Base-by-base conservation (phyloP, 1,140 invertebrate species). In the Pseudomyrmex cubaensis region DNA sequence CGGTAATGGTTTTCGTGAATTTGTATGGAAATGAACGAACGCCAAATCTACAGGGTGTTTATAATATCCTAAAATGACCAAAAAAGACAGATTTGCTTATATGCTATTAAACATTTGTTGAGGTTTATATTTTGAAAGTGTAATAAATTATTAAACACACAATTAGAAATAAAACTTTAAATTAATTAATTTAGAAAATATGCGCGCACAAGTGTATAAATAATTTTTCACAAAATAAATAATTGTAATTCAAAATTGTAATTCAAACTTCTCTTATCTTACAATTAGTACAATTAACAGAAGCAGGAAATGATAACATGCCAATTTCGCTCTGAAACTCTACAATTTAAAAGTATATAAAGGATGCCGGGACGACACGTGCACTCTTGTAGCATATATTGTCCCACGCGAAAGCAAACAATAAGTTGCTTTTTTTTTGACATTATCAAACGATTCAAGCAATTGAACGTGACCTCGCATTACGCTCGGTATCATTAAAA, bases 1-100 rank as follows among this genome's bases (percentile, higher is more conserved):
- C 62, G 82, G 85, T 74, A 59, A 84, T 86, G 73, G 72, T 48
- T 69, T 82, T 90, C 85, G 86, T 84, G 73, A 64, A 17, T 83
- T 62, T 52, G 73, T 77, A 88, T 90, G 84, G 61, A 89, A 80
- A 88, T 35, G 48, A 69, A 66, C 50, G 50, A 35, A 35, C 7
- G 46, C 35, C 25, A 25, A 67, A 69, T 64, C 15, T 50, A 22
- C 8, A 35, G 35, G n/a, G 2, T 50, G 48, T 15, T 59, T 54
- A 20, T n/a, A 22, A 50, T 22, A 48, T 48, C 4, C 2, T 50
- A 25, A 80, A 17, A 72, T 25, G 35, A 48, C 13, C n/a, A 17
- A 76, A 15, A 15, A 64, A 76, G 17, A 10, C 56, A 57, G 59
- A 10, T 61, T 54, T 44, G 48, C 64, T 20, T 7, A 56, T 44